Base-by-base conservation (phyloP, 2,113 vertebrate species). In the Gila orcuttii region DNA sequence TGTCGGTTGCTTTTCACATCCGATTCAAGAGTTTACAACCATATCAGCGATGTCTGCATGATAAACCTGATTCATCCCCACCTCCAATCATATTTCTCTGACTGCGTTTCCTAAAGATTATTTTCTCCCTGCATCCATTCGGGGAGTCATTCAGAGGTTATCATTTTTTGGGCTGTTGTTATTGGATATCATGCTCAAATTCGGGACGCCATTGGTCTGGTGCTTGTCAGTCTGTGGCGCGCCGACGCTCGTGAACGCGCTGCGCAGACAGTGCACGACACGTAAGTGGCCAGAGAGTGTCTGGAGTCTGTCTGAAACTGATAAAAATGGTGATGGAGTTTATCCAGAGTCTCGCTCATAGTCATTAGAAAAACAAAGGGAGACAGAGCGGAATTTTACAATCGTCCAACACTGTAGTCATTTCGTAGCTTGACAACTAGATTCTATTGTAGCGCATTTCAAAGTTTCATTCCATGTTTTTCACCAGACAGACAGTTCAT, bases 231-330 rank as follows among this genome's bases (percentile, higher is more conserved):
- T 93, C 92, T 9, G 17, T 8, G 81, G 82, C 62, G 79, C 76
- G 79, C 85, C 88, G 21, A 88, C 90, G 92, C 90, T 91, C 90
- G 94, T 92, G 94, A 91, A 92, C 93, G 93, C 94, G 93, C 93
- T 75, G 45, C 88, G 59, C 87, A 84, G 91, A 84, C 91, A 91
- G 90, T 78, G 93, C 94, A 93, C 93, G 94, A 82, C 73, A 86
- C 47, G 81, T 89, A 87, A 91, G 92, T 92, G 91, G 89, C 89
- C 55, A 80, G 92, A 93, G 94, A 93, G 92, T 93, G 94, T 95
- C 94, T 95, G 94, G 94, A 94, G 92, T 93, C 91, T 94, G 94
- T 94, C 93, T 95, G 94, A 93, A 93, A 92, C 93, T 93, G 93
- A 94, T 92, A 89, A 92, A 81, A 93, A 92, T 90, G 91, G 86